Evolutionary conservation across 2,113 vertebrate genomes (phyloP).

Genomic region (Vireo altiloquus): DNA sequence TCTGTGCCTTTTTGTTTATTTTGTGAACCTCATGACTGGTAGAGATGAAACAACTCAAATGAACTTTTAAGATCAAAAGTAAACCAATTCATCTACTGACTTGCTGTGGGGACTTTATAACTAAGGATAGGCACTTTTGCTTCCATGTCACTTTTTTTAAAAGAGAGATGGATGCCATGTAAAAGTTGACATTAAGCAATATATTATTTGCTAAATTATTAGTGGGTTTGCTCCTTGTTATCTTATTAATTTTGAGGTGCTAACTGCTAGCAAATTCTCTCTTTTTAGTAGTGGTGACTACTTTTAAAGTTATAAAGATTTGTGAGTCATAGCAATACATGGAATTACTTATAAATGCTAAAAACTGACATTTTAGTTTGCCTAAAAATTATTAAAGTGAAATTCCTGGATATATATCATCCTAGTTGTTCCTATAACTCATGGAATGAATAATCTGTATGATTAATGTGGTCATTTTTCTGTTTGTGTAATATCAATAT

Average conservation of each 20-base stretch:
- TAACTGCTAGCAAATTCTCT: background rate
- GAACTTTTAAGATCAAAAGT: background rate
- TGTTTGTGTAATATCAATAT: background rate
- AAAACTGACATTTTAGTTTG: background rate
- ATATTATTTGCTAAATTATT: background rate
- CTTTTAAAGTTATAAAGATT: background rate
- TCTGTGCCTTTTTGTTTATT: background rate
- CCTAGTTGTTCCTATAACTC: background rate
- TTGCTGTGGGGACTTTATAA: background rate
- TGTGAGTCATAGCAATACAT: background rate
- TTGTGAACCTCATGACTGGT: background rate
- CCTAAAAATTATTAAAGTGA: background rate
- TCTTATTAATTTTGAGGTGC: background rate
- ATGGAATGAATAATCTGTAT: background rate
- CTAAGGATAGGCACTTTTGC: background rate
- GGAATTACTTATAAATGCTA: background rate
- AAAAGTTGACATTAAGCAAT: background rate
- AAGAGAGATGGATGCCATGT: background rate
- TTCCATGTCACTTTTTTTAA: background rate
- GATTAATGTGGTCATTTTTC: background rate
- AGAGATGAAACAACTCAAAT: background rate
- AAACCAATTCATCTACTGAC: background rate
- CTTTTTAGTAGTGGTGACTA: background rate
- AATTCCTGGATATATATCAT: background rate
- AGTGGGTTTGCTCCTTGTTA: background rate